These are phyloP conservation scores for Eutrigla gurnardus DNA, from an alignment of 2,797 vertebrate genomes.

Conservation along the genomic window DNA sequence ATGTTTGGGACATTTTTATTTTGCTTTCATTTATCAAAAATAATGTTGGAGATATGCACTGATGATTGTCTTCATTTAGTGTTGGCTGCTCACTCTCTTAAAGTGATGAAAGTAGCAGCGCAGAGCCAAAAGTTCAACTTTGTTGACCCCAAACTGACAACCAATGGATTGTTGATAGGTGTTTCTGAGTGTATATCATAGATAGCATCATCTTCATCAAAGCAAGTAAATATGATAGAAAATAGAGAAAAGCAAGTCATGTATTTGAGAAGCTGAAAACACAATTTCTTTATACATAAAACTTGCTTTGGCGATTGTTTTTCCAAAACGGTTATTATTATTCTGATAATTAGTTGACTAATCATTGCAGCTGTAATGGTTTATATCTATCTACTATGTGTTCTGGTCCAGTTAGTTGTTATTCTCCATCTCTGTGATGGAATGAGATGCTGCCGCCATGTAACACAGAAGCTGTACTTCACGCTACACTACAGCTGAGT, in stretches of 20 bases:
- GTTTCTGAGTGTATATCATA: too few species aligned
- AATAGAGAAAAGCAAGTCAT: too few species aligned
- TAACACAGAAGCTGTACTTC: constrained; percentile 40
- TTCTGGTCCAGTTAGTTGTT: constrained; percentile 15
- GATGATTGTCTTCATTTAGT: background rate
- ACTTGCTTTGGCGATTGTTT: too few species aligned
- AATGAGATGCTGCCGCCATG: constrained; percentile 12
- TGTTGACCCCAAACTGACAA: background rate
- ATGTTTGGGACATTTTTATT: background rate
- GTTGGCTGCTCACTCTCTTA: background rate
- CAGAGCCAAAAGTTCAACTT: background rate
- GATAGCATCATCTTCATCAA: too few species aligned
- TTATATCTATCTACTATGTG: background rate
- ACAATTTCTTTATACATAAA: too few species aligned
- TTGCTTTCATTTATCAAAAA: background rate
- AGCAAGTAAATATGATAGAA: too few species aligned
- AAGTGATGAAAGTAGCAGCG: background rate
- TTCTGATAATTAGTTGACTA: too few species aligned
- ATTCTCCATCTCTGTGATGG: constrained; percentile 16
- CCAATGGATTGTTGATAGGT: too few species aligned
- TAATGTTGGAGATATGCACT: too few species aligned
- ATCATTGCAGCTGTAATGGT: too few species aligned
- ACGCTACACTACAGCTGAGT: constrained; percentile 33
- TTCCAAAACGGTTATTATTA: too few species aligned
- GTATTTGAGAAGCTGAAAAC: too few species aligned